Percentiles rank a stretch among this genome's conserved stretches.
Evolutionary conservation across 2,888 invertebrate genomes (phyloP).

Genomic region (Lepetodrilus schrolli): DNA sequence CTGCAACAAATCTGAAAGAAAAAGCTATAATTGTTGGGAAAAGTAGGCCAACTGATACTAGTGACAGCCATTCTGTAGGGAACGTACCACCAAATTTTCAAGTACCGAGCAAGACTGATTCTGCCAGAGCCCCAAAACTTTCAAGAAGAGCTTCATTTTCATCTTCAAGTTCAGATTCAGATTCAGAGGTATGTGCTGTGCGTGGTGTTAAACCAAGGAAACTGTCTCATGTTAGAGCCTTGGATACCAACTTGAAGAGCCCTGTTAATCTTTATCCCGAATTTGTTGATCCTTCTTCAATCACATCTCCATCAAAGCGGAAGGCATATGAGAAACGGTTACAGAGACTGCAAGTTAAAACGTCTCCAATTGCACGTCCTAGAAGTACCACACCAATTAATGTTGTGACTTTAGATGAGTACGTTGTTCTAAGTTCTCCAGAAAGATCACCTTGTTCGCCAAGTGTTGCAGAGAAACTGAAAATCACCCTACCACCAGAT

Average conservation of each 20-base stretch:
- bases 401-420: slow-evolving; percentile 66
- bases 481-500: slow-evolving; percentile 65
- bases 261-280: slow-evolving; percentile 39
- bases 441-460: slow-evolving; percentile 50
- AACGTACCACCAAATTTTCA: slow-evolving; percentile 3
- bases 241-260: background rate
- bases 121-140: background rate
- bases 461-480: slow-evolving; percentile 57
- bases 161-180: slow-evolving; percentile 33
- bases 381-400: slow-evolving; percentile 68
- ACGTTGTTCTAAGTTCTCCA: slow-evolving; percentile 62
- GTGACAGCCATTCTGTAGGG: background rate
- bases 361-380: slow-evolving; percentile 65
- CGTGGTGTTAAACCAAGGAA: background rate
- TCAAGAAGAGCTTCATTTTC: slow-evolving; percentile 6
- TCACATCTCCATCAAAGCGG: slow-evolving; percentile 62
- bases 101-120: background rate
- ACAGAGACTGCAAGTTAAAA: slow-evolving; percentile 66
- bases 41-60: background rate
- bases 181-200: slow-evolving; percentile 17
- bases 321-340: slow-evolving; percentile 67
- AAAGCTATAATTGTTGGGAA: slow-evolving; percentile 10
- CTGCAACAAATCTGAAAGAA: background rate
- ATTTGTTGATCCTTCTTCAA: slow-evolving; percentile 55
- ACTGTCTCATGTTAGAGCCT: background rate